Conservation (phyloP, 2,888 invertebrate species). For the Marasmarcha lunaedactyla region DNA sequence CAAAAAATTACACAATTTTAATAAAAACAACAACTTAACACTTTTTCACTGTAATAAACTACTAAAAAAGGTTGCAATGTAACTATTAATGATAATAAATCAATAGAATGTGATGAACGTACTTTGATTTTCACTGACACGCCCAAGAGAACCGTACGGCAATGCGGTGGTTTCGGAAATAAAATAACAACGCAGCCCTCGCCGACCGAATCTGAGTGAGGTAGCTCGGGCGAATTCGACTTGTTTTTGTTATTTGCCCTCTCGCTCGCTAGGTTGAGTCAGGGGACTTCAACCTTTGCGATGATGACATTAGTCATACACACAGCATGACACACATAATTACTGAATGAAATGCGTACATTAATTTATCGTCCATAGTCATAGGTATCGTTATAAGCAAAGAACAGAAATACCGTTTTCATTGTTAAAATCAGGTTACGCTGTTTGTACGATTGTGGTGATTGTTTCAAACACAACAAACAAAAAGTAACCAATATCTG, state of each 20-base stretch:
- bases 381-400: too few relatives aligned
- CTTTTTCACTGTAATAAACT: slow-evolving; percentile 6
- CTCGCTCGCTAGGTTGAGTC: slow-evolving; percentile 32
- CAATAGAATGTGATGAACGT: slow-evolving; percentile 29
- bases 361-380: too few relatives aligned
- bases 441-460: too few relatives aligned
- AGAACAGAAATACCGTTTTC: too few relatives aligned
- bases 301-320: too few relatives aligned
- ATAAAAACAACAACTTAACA: slow-evolving; percentile 8
- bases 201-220: neutral
- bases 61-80: neutral
- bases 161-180: slow-evolving; percentile 47
- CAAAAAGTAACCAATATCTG: too few relatives aligned
- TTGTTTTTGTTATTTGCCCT: slow-evolving; percentile 44
- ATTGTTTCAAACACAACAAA: too few relatives aligned
- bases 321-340: too few relatives aligned
- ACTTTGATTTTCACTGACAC: slow-evolving; percentile 46
- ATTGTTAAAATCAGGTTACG: too few relatives aligned
- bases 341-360: too few relatives aligned
- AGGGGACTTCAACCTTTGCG: slow-evolving; percentile 30
- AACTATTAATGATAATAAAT: neutral
- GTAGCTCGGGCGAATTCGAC: slow-evolving; percentile 18
- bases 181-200: slow-evolving; percentile 23
- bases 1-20: slow-evolving; percentile 2
- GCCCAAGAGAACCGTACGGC: slow-evolving; percentile 37